Evolutionary conservation across 2,797 vertebrate genomes (phyloP), one percentile per base, ranked within the genome.

Genomic region (Emydoidea blandingii): DNA sequence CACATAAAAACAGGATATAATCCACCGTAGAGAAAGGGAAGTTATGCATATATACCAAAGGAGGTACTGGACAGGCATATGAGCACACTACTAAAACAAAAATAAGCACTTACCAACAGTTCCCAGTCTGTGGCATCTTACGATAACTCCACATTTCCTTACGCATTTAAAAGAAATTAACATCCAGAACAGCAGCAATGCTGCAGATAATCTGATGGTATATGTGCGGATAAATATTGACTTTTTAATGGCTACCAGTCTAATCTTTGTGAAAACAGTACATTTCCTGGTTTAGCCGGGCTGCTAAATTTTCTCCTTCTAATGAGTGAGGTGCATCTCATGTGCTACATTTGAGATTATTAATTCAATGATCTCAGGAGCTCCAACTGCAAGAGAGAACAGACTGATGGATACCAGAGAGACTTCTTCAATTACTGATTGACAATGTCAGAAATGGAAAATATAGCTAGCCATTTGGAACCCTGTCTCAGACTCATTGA

Each of bases 101-200:
- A 57, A 15, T 47, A 31, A 85, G 85, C 87, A 94, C 88, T 95
- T 97, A 76, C 88, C 68, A 85, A 52, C 31, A 90, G 21, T 65
- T 83, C 76, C 94, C 95, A 95, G 92, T 95, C 83, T 86, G 92
- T 96, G 96, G 95, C 96, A 86, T 89, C 92, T 93, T 93, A 16
- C 41, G 86, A 88, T 86, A 92, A 88, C 9, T 76, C 1, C 83
- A 56, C 37, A 23, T 83, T 82, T 57, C 9, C 16, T 59, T 27
- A 3, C 2, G 2, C 10, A 6, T 18, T 89, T 14, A 52, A 34
- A 92, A 79, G 50, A 87, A 89, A 81, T 89, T 49, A 91, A 31
- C 3, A 7, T 54, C 34, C 11, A 50, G 44, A 89, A 72, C 44
- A 89, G 37, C 4, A 86, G 74, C 86, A 89, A 56, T 8, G 25